Evolutionary conservation across 2,888 invertebrate species (phyloP), one percentile per base, ranked within the genome.

Genomic region (Dynastes grantii): DNA sequence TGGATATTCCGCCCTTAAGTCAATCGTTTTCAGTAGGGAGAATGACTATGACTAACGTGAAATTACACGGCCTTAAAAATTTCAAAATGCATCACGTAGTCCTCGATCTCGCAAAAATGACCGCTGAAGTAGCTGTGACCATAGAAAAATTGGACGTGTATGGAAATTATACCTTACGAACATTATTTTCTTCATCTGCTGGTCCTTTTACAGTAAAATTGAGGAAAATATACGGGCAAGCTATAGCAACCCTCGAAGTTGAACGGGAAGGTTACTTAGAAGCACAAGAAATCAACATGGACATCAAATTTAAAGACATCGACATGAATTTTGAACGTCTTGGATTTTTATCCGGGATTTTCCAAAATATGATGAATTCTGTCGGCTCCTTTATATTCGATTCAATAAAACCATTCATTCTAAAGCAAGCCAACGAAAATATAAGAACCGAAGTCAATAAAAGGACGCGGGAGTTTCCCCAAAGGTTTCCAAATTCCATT

Each of bases 371-470:
- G 67, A 92, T 97, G 64, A 97, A 97, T 87, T 94, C 95, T 0
- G 92, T 96, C 0, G 96, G 96, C 0, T 92, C 92, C 13, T 92
- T 96, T 81, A 91, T 97, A 9, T 97, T 97, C 84, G 96, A 96
- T 86, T 94, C 95, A 9, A 95, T 97, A 84, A 97, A 97, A 86
- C 96, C 96, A 0, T 94, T 94, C 82, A 93, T 97, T 81, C 89
- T 97, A 32, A 92, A 92, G 81, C 94, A 95, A 88, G 94, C 95
- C 0, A 95, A 96, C 85, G 91, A 92, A 0, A 94, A 94, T 86
- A 90, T 95, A 0, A 91, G 95, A 82, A 91, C 90, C 1, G 94
- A 94, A 86, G 93, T 97, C 0, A 95, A 97, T 86, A 92, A 95
- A 86, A 91, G 73, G 9, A 78, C 77, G 4, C 64, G 61, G 27